Evolutionary conservation across 2,888 invertebrate species (phyloP).

Genomic region (Epinotia demarniana): DNA sequence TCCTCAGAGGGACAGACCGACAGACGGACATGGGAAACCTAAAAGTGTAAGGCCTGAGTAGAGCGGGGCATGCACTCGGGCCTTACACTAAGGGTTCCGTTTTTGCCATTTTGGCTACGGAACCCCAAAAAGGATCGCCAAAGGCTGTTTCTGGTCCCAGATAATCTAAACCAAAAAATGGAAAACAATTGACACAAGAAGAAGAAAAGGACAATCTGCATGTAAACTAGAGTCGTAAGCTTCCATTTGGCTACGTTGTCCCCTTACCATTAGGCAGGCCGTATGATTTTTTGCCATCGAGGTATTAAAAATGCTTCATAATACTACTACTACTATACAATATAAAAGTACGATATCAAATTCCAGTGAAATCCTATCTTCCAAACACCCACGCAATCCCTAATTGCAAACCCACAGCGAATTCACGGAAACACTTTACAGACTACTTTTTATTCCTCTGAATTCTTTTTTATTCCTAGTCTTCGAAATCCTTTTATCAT

Average conservation of each 20-base stretch:
- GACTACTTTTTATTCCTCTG: slow-evolving; percentile 14
- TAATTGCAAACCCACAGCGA: slow-evolving; percentile 24
- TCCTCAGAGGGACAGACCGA: no score
- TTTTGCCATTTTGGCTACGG: no score
- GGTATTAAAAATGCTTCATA: no score
- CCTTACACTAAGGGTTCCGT: no score
- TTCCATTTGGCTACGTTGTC: background rate
- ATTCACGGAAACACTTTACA: slow-evolving; percentile 23
- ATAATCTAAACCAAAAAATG: no score
- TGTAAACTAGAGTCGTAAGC: background rate
- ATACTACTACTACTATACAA: background rate
- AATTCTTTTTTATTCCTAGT: slow-evolving; percentile 1
- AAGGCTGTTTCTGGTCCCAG: no score
- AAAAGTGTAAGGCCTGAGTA: no score
- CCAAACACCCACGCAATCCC: slow-evolving; percentile 17
- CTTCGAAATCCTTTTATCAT: slow-evolving; percentile 11
- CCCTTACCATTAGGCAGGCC: background rate
- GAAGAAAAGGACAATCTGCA: background rate
- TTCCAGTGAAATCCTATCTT: slow-evolving; percentile 13
- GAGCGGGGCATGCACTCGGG: no score
- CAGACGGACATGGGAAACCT: no score
- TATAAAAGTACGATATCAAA: background rate
- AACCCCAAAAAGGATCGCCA: no score
- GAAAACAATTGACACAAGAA: no score
- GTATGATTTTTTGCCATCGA: background rate